Evolutionary conservation across 2,888 invertebrate genomes (phyloP), one percentile per base, ranked within the genome.

Genomic region (Chloroclysta siterata): DNA sequence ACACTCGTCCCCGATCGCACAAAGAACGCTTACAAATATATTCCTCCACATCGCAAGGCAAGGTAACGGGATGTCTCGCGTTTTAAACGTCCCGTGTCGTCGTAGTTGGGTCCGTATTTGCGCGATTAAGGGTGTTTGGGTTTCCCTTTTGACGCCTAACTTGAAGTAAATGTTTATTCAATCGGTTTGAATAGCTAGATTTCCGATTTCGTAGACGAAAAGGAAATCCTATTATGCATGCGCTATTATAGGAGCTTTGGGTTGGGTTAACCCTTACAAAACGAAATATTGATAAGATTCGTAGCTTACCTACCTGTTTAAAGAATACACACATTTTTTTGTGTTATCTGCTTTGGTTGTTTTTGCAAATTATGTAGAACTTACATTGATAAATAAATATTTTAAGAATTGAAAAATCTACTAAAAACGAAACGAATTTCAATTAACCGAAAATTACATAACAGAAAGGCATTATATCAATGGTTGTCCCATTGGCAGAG

Each of bases 1-100:
- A 90, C 91, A 86, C 86, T 87, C 82, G 81, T 83, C 81, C 84
- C 83, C 84, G 81, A 82, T 84, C 82, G 77, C 82, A 86, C 83
- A 87, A 86, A 87, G 84, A 87, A 84, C 82, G 82, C 88, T 87
- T 59, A 65, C 89, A 83, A 85, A 87, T 87, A 87, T 87, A 85
- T 85, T 85, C 83, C 80, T 84, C 75, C 78, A 83, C 84, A 82
- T 84, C 60, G 61, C 65, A 65, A 56, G 81, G 78, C 82, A 76
- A 81, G 80, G 84, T 81, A 83, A 80, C 78, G 78, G 78, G 75
- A 80, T 79, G 77, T 80, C 82, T 81, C 77, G 81, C 82, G 64
- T 69, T 67, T 80, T 73, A 66, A 85, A 81, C 78, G 78, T 64
- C 60, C 57, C 65, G 63, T 22, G 22, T 22, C 22, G 22, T 64